Evolutionary conservation across 2,888 invertebrate genomes (phyloP).

Genomic region (Cryptocephalus moraei): DNA sequence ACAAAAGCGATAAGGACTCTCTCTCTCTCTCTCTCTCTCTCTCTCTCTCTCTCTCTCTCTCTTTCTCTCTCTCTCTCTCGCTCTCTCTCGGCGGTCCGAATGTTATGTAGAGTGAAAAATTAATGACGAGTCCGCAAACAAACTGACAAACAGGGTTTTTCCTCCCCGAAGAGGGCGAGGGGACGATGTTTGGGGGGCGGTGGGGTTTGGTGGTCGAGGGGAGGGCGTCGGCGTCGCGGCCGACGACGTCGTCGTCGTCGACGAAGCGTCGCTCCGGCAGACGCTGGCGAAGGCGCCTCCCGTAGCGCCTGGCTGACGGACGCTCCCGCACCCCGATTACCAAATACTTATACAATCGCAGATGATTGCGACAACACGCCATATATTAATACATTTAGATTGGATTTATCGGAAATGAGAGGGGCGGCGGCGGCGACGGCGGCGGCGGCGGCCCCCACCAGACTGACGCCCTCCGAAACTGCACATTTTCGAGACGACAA

Average conservation of each 20-base stretch:
- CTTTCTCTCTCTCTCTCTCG: not conserved
- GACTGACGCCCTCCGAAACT: too few relatives aligned
- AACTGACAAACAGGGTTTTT: conserved; percentile 31
- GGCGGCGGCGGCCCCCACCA: not conserved
- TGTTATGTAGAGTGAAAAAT: conserved; percentile 24
- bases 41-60: not conserved
- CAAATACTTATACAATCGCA: conserved; percentile 28
- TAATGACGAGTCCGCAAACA: conserved; percentile 34
- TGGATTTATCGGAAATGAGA: conserved; percentile 11
- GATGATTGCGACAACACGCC: conserved; percentile 26
- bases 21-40: not conserved
- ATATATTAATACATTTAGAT: conserved; percentile 21
- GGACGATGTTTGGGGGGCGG: too few relatives aligned
- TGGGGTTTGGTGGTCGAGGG: conserved; percentile 1
- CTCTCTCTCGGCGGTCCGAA: conserved; percentile 3
- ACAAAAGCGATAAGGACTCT: conserved; percentile 3
- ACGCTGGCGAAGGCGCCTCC: not conserved
- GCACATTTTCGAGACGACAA: too few relatives aligned
- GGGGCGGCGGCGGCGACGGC: not conserved
- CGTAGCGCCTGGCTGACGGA: conserved; percentile 30
- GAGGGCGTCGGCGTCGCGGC: conserved; percentile 29
- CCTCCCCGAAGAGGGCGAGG: conserved; percentile 10
- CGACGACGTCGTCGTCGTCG: not conserved
- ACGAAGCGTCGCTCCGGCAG: conserved; percentile 39
- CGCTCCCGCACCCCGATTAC: conserved; percentile 25